Base-by-base conservation (phyloP, 2,113 vertebrate genomes). In the Nothocercus julius region DNA sequence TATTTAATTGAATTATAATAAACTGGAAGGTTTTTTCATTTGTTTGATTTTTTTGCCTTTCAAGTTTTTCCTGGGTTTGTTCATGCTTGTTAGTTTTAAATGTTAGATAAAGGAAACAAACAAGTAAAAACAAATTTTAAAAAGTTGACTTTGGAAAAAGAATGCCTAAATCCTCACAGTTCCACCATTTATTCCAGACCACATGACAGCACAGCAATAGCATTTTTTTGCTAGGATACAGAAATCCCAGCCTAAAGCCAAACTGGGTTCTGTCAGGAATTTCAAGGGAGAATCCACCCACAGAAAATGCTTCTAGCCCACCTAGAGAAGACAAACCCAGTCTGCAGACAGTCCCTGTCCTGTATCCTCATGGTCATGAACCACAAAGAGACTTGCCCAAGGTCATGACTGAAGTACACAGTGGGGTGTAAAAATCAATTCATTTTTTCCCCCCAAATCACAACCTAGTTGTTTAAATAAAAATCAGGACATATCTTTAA, bases 1-100 rank as follows among this genome's bases (percentile, higher is more conserved):
- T 44, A 5, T 25, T 94, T 93, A 83, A 96, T 83, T 93, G 49
- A 93, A 93, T 81, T 81, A 85, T 36, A 58, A 18, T 85, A 77
- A 95, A 73, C 42, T 9, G 40, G 14, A 85, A 75, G 3, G 13
- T 17, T 81, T 81, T 58, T 49, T 68, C 40, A 8, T 64, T 77
- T 82, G 42, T 85, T 73, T 81, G 11, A 77, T 70, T 94, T 85
- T 85, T 94, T 72, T 85, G 32, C 19, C 58, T 89, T 94, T 67
- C 63, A 87, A 80, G 25, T 38, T 61, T 78, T 47, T 38, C 44
- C 4, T 54, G 8, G 22, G 30, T 83, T 94, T 94, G 25, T 8
- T 83, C 69, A 4, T 36, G 13, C 28, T 84, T 78, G 61, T 34
- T 77, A n/a, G 1, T 67, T 92, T 90, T 86, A 95, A 96, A 90